Percentiles rank a stretch among this genome's conserved stretches.
Conservation (phyloP, 2,797 vertebrate genomes). For the Alfaro cultratus region DNA sequence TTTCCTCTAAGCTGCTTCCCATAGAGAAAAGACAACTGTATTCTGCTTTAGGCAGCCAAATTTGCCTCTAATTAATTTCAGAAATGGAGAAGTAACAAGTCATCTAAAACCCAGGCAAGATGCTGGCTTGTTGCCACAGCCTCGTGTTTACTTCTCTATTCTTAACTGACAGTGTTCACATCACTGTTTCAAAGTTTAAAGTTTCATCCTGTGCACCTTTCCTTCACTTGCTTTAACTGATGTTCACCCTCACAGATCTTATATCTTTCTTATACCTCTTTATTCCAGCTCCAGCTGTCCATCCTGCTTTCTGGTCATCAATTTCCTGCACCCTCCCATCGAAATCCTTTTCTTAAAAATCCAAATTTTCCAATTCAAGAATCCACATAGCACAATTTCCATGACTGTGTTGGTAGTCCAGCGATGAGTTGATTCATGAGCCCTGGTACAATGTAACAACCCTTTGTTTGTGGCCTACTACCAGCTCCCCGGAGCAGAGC, state of each 20-base stretch:
- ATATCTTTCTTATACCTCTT: conserved; percentile 23
- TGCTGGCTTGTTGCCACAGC: conserved; percentile 27
- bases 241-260: conserved; percentile 22
- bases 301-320: conserved; percentile 44
- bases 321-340: conserved; percentile 44
- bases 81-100: conserved; percentile 24
- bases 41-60: conserved; percentile 7
- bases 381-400: conserved; percentile 38
- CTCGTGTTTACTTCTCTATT: conserved; percentile 47
- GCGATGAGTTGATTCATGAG: conserved; percentile 60
- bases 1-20: conserved; percentile 15
- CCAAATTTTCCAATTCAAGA: conserved; percentile 30
- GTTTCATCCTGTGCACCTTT: conserved; percentile 36
- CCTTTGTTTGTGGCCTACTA: conserved; percentile 77
- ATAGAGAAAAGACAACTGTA: conserved; percentile 7
- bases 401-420: conserved; percentile 57
- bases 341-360: conserved; percentile 29
- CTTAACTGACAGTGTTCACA: not conserved
- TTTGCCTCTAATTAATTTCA: conserved; percentile 21
- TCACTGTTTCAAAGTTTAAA: conserved; percentile 29
- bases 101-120: conserved; percentile 31
- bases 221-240: conserved; percentile 24
- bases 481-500: conserved; percentile 67
- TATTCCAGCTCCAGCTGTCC: conserved; percentile 53
- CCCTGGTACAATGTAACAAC: conserved; percentile 74